A percentile compares a stretch with the other conserved stretches of the same genome.
Conservation (phyloP, 2,113 vertebrate species). For the Rhodinocichla rosea region DNA sequence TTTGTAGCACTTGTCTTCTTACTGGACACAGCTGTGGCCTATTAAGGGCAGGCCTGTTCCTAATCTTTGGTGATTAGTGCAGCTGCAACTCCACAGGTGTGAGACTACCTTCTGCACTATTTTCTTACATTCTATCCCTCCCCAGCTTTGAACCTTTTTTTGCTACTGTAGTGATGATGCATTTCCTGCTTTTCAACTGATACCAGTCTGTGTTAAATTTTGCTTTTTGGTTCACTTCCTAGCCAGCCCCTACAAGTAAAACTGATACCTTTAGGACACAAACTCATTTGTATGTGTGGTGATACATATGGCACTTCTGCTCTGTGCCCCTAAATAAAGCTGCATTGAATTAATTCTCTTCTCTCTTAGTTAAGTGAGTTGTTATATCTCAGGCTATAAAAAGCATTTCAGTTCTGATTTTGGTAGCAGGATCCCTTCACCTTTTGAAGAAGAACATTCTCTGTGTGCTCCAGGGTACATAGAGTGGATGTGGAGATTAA, state of each 20-base stretch:
- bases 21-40: too few species aligned
- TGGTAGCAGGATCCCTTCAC: background rate
- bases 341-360: background rate
- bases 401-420: background rate
- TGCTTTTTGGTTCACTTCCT: background rate
- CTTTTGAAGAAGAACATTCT: background rate
- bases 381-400: background rate
- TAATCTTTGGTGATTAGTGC: too few species aligned
- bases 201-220: background rate
- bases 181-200: background rate
- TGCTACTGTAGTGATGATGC: background rate
- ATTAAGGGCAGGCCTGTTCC: too few species aligned
- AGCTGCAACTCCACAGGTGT: too few species aligned
- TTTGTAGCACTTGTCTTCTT: too few species aligned
- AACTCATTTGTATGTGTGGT: background rate
- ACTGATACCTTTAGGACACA: background rate
- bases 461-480: fast-evolving
- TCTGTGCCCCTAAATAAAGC: background rate
- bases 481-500: background rate
- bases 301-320: background rate
- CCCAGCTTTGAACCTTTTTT: background rate
- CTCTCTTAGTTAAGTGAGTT: background rate
- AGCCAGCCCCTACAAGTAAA: background rate
- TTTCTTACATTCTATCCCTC: too few species aligned
- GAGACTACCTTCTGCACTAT: too few species aligned